A percentile compares a stretch with the other conserved stretches of the same genome.
phyloP scores from a whole-genome alignment of 2,113 vertebrate species.

The Pomatostomus ruficeps region DNA sequence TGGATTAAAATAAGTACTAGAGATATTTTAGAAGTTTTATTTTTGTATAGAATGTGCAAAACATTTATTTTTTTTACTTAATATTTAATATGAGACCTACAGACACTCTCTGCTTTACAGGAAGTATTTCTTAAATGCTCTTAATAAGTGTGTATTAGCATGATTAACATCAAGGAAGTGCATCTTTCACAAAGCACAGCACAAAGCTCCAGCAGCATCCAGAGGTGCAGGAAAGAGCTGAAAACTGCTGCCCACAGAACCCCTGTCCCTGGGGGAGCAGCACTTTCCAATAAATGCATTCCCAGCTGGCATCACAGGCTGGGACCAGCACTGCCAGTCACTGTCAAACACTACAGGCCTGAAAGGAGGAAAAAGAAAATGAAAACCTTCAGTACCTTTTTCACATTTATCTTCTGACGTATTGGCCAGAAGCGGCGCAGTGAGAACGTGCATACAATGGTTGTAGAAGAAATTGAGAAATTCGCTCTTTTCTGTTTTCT shows the following conservation, averaged over 20 bases:
- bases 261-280: not conserved
- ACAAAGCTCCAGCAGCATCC: fast-evolving
- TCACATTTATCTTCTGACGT: constrained; percentile 88
- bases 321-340: not conserved
- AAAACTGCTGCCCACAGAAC: not conserved
- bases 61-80: not conserved
- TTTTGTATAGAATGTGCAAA: not conserved
- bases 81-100: not conserved
- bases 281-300: not conserved
- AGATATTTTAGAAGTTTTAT: not conserved
- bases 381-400: constrained; percentile 75
- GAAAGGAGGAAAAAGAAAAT: not conserved
- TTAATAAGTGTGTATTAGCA: fast-evolving
- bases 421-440: constrained; percentile 94
- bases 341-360: not conserved
- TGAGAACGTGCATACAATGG: constrained; percentile 98
- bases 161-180: no score
- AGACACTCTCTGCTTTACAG: not conserved
- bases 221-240: not conserved
- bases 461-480: constrained; percentile 99
- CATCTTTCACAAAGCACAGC: not conserved
- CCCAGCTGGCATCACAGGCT: not conserved
- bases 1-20: not conserved
- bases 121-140: not conserved
- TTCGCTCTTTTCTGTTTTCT: constrained; percentile 99